phyloP scores from a whole-genome alignment of 2,888 invertebrate species.

The Venusia cambrica region DNA sequence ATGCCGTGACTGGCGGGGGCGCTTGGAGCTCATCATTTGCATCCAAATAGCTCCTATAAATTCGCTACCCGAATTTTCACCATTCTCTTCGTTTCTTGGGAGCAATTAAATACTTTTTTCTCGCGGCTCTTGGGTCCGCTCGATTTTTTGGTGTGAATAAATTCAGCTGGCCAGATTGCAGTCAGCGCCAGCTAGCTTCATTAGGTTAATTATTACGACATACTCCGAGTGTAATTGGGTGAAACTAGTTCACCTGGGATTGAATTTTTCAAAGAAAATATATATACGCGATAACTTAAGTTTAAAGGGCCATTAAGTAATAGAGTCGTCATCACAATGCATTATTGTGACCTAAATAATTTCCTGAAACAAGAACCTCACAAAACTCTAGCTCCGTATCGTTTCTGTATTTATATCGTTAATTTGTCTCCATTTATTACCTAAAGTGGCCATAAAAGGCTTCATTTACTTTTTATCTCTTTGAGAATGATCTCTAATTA shows the following conservation, averaged over 20 bases:
- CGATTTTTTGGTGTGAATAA: conserved; percentile 68
- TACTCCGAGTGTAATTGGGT: conserved; percentile 29
- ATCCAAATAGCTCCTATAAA: conserved; percentile 80
- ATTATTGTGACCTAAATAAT: conserved; percentile 15
- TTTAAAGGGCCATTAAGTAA: conserved; percentile 9
- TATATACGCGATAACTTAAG: neutral
- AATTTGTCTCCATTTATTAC: conserved; percentile 24
- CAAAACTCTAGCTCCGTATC: conserved; percentile 22
- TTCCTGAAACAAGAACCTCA: conserved; percentile 19
- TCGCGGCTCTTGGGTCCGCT: conserved; percentile 48
- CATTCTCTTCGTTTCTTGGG: conserved; percentile 72
- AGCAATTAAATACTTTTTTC: conserved; percentile 79
- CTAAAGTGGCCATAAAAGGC: conserved; percentile 28
- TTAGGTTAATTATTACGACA: conserved; percentile 61
- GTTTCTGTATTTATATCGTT: conserved; percentile 22
- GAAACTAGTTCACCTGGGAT: conserved; percentile 6
- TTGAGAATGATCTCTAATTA: conserved; percentile 31
- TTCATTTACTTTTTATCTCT: conserved; percentile 31
- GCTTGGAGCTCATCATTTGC: conserved; percentile 76
- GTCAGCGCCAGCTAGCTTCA: conserved; percentile 54
- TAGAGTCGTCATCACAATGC: conserved; percentile 12
- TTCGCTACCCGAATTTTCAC: conserved; percentile 78
- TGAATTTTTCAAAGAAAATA: conserved; percentile 1
- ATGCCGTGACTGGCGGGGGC: conserved; percentile 61
- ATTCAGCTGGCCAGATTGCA: conserved; percentile 66